phyloP scores from a whole-genome alignment of 2,113 vertebrate species.

The Pithys albifrons region DNA sequence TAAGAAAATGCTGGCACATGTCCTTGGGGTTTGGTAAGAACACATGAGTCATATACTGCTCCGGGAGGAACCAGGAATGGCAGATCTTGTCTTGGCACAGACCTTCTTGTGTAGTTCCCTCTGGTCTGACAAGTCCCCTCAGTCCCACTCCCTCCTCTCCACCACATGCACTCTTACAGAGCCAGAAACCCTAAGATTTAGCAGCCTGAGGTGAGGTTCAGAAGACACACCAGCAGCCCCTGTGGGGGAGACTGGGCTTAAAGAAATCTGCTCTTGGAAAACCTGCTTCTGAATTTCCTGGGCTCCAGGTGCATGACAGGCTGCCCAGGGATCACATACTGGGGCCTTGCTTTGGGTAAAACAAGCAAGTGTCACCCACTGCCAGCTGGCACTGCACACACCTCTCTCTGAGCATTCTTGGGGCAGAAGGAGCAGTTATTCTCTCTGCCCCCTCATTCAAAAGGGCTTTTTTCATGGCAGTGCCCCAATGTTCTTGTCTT shows the following conservation, averaged over 20 bases:
- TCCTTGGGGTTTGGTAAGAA: background rate
- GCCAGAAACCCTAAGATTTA: background rate
- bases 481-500: background rate
- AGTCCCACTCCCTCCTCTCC: background rate
- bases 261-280: background rate
- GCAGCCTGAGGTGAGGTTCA: background rate
- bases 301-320: background rate
- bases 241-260: rapidly evolving
- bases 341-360: background rate
- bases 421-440: background rate
- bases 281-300: background rate
- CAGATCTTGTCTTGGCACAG: background rate
- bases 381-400: background rate
- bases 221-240: background rate
- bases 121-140: background rate
- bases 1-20: background rate
- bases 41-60: background rate
- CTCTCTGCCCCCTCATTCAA: background rate
- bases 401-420: rapidly evolving
- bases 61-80: background rate
- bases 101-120: background rate
- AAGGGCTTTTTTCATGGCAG: background rate
- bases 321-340: background rate
- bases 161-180: rapidly evolving
- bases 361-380: background rate